Evolutionary conservation across 2,888 invertebrate species (phyloP).

Genomic region (Herminia tarsipennalis): DNA sequence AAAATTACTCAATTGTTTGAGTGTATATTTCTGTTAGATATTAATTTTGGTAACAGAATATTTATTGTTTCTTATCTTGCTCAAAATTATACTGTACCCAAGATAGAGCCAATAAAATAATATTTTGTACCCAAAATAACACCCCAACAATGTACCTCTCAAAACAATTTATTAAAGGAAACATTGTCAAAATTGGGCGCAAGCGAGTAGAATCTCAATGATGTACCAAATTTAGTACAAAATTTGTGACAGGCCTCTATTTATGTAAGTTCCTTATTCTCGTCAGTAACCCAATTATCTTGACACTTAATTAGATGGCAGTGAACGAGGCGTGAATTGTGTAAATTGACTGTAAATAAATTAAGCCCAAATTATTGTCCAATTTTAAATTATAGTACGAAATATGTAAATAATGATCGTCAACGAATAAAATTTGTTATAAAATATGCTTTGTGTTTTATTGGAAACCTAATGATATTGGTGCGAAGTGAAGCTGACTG

Average conservation of each 20-base stretch:
- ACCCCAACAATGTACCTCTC: background rate
- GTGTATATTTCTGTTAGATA: too few species aligned
- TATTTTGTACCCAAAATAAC: background rate
- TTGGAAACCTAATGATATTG: too few species aligned
- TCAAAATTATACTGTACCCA: background rate
- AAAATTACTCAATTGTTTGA: too few species aligned
- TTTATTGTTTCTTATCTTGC: background rate
- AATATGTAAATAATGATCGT: constrained; percentile 50
- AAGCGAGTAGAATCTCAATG: constrained; percentile 31
- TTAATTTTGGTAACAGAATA: too few species aligned
- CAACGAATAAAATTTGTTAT: constrained; percentile 58
- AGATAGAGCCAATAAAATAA: background rate
- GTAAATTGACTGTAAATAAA: constrained; percentile 43
- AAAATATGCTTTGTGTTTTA: constrained; percentile 35
- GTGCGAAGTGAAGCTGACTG: too few species aligned
- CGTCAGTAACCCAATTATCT: constrained; percentile 32
- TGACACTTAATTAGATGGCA: constrained; percentile 27
- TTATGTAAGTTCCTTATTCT: constrained; percentile 18
- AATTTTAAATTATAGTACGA: constrained; percentile 39
- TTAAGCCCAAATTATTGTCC: constrained; percentile 39
- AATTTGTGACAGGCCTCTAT: constrained; percentile 25
- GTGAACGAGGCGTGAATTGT: constrained; percentile 22
- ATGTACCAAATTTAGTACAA: constrained; percentile 22
- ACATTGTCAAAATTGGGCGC: constrained; percentile 13
- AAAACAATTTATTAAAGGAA: constrained; percentile 19